Evolutionary conservation across 1,140 invertebrate genomes (phyloP), one percentile per base, ranked within the genome.

Genomic region (Copidosoma floridanum): DNA sequence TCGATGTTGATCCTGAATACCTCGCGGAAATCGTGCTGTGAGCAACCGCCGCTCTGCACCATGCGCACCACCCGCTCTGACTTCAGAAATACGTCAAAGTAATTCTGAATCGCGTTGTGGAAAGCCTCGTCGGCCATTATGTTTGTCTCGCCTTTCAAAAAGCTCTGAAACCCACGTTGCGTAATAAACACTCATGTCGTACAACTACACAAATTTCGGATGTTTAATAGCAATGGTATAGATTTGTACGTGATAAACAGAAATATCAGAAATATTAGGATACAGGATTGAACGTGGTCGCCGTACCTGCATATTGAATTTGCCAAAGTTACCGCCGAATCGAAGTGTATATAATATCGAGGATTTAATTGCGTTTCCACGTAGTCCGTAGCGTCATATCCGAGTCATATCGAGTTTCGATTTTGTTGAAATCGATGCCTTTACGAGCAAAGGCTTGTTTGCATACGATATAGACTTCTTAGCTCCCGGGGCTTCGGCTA

Each of bases 111-210:
- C 20, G 97, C 96, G 81, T 99, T 99, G 77, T 95, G 96, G 76
- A 99, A 99, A 54, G 97, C 97, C 81, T 99, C 97, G 79, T 99
- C 97, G 12, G 96, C 95, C 80, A 97, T 90, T 74, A 99, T 99
- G 78, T 95, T 92, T 5, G 94, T 97, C 79, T 99, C 97, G 16
- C 97, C 93, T 82, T 93, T 94, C 52, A 95, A 81, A 78, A 94
- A 95, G 70, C 88, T 87, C 92, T 94, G 80, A 6, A 75, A 75
- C 14, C n/a, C n/a, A 41, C 23, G 7, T 0, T 1, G 11, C 23
- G 26, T 20, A 46, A 46, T 11, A 43, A 8, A 16, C 41, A 43
- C 12, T n/a, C n/a, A n/a, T n/a, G n/a, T n/a, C n/a, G n/a, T n/a
- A n/a, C n/a, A n/a, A n/a, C n/a, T n/a, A n/a, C n/a, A n/a, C n/a